Conservation (phyloP, 2,113 vertebrate species). For the Rhinichthys klamathensis region DNA sequence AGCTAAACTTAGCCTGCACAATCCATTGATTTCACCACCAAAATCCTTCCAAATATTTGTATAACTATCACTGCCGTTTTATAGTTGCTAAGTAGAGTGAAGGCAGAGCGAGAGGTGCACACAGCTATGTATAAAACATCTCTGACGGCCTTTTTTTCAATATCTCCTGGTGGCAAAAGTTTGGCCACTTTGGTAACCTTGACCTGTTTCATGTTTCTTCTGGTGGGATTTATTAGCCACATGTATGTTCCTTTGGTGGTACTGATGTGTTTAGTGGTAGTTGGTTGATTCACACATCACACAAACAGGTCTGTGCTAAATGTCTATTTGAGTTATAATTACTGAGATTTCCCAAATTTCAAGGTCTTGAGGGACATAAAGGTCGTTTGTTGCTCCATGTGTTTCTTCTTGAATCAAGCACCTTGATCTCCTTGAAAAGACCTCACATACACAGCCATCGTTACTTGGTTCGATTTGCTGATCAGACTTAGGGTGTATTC, state of each 20-base stretch:
- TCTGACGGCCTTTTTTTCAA: not conserved
- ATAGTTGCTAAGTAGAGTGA: slow-evolving; percentile 20
- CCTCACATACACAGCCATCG: not conserved
- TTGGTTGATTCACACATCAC: slow-evolving; percentile 22
- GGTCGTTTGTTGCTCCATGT: not conserved
- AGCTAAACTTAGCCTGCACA: slow-evolving; percentile 45
- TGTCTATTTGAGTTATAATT: slow-evolving; percentile 21
- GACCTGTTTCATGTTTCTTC: slow-evolving; percentile 31
- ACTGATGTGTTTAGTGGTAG: slow-evolving; percentile 44
- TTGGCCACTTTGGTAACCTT: slow-evolving; percentile 6
- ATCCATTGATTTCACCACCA: slow-evolving; percentile 38
- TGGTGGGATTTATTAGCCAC: slow-evolving; percentile 32
- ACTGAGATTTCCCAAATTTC: not conserved
- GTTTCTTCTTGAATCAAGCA: slow-evolving; percentile 22
- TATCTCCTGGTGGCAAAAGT: not conserved
- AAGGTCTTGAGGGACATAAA: slow-evolving; percentile 13
- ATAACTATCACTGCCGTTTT: slow-evolving; percentile 17
- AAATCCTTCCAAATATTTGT: slow-evolving; percentile 52
- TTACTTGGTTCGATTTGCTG: not conserved
- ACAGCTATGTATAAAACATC: not conserved
- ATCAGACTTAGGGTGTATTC: not conserved
- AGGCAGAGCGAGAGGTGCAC: not conserved
- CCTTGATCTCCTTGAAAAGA: slow-evolving; percentile 12
- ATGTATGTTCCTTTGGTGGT: slow-evolving; percentile 36
- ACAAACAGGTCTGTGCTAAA: slow-evolving; percentile 29